These are phyloP conservation scores for Choloepus didactylus DNA, from an alignment of 2,797 vertebrate genomes.

Conservation along the genomic window DNA sequence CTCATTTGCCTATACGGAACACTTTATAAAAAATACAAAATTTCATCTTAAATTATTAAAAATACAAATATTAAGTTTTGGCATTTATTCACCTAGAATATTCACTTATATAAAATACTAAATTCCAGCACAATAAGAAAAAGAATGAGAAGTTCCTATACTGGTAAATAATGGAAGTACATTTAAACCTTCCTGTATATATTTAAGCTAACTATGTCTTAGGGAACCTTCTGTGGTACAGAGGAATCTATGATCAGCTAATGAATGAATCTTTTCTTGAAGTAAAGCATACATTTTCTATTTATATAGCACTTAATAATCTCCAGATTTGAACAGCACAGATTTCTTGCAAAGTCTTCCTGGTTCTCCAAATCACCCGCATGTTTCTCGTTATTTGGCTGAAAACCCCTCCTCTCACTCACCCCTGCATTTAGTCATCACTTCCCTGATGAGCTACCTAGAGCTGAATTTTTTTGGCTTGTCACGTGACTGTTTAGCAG, in stretches of 20 bases:
- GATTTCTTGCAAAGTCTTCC: background rate
- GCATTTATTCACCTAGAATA: slow-evolving; percentile 2
- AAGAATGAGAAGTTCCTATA: background rate
- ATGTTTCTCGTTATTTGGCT: background rate
- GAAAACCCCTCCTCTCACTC: background rate
- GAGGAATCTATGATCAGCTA: background rate
- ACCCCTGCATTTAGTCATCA: background rate
- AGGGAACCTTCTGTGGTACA: background rate
- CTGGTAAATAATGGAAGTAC: background rate
- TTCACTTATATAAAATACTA: background rate
- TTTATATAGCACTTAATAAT: background rate
- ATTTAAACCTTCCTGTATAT: background rate
- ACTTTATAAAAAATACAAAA: slow-evolving; percentile 31
- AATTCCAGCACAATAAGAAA: background rate
- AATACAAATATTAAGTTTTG: background rate
- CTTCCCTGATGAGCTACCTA: background rate
- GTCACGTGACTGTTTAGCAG: background rate
- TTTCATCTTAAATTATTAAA: background rate
- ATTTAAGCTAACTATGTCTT: background rate
- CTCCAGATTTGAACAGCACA: background rate
- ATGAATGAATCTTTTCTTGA: slow-evolving; percentile 17
- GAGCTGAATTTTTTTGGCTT: background rate
- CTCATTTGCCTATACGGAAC: background rate
- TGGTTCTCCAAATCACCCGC: background rate
- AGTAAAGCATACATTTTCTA: background rate